Conservation (phyloP, 2,888 invertebrate species). For the Cerastis leucographa region DNA sequence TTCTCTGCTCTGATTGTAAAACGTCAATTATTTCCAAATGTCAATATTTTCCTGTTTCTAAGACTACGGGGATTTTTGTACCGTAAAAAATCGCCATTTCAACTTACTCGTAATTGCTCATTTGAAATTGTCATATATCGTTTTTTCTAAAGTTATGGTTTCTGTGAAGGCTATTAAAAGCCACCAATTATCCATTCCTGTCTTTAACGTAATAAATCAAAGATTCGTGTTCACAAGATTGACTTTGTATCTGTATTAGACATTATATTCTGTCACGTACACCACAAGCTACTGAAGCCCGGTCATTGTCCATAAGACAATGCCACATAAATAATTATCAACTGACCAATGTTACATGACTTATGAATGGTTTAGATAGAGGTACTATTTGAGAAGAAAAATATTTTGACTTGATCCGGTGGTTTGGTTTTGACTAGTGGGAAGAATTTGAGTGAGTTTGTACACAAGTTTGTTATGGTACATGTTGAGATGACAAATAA, state of each 20-base stretch:
- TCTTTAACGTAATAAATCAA: slow-evolving; percentile 47
- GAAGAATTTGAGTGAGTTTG: slow-evolving; percentile 29
- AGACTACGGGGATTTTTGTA: slow-evolving; percentile 12
- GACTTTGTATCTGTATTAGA: slow-evolving; percentile 48
- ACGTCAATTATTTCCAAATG: slow-evolving; percentile 2
- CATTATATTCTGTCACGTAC: slow-evolving; percentile 73
- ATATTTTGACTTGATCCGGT: slow-evolving; percentile 52
- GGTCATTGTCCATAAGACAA: slow-evolving; percentile 81
- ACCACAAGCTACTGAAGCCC: slow-evolving; percentile 52
- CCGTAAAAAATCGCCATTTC: not conserved
- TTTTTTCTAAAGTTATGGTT: not conserved
- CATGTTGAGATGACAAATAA: not conserved
- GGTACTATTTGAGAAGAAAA: slow-evolving; percentile 52
- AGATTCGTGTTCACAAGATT: slow-evolving; percentile 53
- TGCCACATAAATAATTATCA: slow-evolving; percentile 80
- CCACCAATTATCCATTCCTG: slow-evolving; percentile 21
- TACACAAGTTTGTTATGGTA: not conserved
- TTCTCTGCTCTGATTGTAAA: slow-evolving; percentile 6
- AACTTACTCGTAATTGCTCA: not conserved
- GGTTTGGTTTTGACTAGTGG: slow-evolving; percentile 14
- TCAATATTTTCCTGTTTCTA: slow-evolving; percentile 38
- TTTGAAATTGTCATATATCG: not conserved
- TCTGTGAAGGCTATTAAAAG: slow-evolving; percentile 1
- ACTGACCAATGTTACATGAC: slow-evolving; percentile 64
- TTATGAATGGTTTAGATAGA: slow-evolving; percentile 37